Evolutionary conservation across 2,888 invertebrate species (phyloP).

Genomic region (Dryococelus australis): DNA sequence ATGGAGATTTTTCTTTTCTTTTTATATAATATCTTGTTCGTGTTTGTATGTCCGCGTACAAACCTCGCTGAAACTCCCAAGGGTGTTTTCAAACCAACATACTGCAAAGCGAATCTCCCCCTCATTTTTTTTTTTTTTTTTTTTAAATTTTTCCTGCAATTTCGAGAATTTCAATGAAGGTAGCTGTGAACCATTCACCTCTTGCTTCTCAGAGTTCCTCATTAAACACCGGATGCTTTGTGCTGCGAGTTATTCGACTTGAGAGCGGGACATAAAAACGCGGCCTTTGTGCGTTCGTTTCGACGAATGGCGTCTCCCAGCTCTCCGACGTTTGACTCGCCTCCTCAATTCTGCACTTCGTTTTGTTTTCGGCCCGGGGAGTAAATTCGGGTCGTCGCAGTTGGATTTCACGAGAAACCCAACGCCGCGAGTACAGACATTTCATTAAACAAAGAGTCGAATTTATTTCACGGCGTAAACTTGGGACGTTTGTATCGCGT

Average conservation of each 20-base stretch:
- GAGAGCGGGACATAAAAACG: neutral
- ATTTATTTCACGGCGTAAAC: too few species aligned
- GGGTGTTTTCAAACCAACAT: neutral
- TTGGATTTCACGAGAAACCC: neutral
- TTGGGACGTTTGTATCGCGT: too few species aligned
- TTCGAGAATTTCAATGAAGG: neutral
- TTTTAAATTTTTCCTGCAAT: neutral
- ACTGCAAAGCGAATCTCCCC: neutral
- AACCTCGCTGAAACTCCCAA: neutral
- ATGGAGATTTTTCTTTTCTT: neutral
- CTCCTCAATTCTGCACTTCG: neutral
- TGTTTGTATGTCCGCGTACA: neutral
- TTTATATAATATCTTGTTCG: neutral
- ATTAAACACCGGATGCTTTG: slow-evolving; percentile 9
- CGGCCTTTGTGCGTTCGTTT: neutral
- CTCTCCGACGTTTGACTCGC: neutral
- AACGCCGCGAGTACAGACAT: neutral
- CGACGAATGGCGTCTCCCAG: neutral
- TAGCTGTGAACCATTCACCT: neutral
- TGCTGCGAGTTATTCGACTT: neutral
- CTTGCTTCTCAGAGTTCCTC: neutral
- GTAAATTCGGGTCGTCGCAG: neutral
- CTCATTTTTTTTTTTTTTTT: too few species aligned
- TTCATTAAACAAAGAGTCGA: neutral
- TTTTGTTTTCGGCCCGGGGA: neutral